Evolutionary conservation across 2,113 vertebrate species (phyloP), one percentile per base, ranked within the genome.

Genomic region (Dermatemys mawii): DNA sequence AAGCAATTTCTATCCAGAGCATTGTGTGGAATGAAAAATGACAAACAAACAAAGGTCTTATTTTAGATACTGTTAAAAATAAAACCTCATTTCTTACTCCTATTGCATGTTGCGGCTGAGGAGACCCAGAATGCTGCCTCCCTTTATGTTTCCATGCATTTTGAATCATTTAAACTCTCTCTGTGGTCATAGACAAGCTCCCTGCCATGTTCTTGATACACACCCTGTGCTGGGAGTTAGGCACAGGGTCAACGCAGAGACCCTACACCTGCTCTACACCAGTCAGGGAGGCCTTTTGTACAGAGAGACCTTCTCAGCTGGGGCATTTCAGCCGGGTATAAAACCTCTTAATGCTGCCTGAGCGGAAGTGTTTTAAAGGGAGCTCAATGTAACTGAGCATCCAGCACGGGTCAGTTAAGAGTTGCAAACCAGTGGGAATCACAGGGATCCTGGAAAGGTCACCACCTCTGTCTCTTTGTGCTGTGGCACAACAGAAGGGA

Each of bases 41-140:
- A 93, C 93, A 94, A 96, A 95, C 80, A 94, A 96, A 86, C 90
- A 90, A 92, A 91, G 57, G 63, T 94, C 88, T 87, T 91, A 86
- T 92, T 96, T 94, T 92, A 89, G 89, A 93, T 92, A 80, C 83
- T 57, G 90, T 51, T 97, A 97, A 96, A 96, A 97, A 97, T 96
- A 97, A 97, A 90, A 73, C 83, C 70, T 89, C 90, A 26, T 88
- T 95, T 81, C 90, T 94, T 95, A 93, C 49, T 75, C 57, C 84
- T 93, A 93, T 82, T 55, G 84, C 14, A 46, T 82, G 84, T 90
- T 73, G 63, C 78, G 55, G 79, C 87, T 54, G 92, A 54, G 87
- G 85, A 93, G 84, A 51, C 84, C 75, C 87, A n/a, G 75, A 73
- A 6, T 41, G 13, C 73, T 89, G 93, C 93, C 84, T 88, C 1